Conservation (phyloP, 2,113 vertebrate species). For the Callopanchax toddi region DNA sequence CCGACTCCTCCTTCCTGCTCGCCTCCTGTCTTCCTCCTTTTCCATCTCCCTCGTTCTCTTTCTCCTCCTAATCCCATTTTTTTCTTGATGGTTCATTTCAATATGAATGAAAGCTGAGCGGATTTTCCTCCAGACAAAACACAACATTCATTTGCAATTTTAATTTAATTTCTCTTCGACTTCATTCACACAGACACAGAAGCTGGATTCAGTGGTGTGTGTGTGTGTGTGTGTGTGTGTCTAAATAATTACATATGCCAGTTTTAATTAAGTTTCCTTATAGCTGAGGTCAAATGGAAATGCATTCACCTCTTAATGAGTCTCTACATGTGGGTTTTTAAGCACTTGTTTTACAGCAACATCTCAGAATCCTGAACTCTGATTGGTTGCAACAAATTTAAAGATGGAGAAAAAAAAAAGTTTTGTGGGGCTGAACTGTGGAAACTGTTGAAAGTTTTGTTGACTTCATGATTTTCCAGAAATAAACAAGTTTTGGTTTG, state of each 20-base stretch:
- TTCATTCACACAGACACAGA: background rate
- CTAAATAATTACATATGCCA: no score
- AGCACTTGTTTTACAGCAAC: no score
- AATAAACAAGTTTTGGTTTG: no score
- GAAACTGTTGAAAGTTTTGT: no score
- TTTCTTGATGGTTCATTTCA: background rate
- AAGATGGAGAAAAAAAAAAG: no score
- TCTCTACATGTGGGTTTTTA: no score
- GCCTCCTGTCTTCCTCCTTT: no score
- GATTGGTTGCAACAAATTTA: background rate
- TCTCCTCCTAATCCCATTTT: background rate
- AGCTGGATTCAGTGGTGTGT: background rate
- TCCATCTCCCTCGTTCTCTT: background rate
- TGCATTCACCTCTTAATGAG: no score
- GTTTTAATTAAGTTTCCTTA: no score
- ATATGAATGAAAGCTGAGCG: background rate
- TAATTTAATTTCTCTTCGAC: background rate
- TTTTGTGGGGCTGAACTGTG: no score
- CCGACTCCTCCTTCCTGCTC: background rate
- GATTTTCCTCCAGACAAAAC: background rate
- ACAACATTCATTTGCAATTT: background rate
- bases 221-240: background rate
- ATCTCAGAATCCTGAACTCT: constrained; percentile 5
- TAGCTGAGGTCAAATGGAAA: background rate
- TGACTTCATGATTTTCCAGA: no score